Conservation (phyloP, 2,888 invertebrate genomes). For the Amiota minor region DNA sequence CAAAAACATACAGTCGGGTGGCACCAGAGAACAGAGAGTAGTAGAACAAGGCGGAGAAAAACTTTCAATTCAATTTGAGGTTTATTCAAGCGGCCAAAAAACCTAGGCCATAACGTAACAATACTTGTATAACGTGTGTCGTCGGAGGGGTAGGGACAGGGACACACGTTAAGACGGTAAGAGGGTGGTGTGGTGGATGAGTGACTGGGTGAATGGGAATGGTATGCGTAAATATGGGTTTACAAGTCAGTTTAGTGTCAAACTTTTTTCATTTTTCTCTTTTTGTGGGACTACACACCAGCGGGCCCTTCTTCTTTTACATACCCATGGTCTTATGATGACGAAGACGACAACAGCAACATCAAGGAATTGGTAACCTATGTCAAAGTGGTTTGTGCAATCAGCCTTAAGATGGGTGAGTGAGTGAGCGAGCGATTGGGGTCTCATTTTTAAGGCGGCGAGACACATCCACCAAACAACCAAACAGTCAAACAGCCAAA, state of each 20-base stretch:
- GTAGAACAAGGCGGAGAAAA: constrained; percentile 57
- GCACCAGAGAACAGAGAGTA: constrained; percentile 39
- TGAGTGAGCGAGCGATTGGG: not conserved
- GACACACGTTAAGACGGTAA: constrained; percentile 6
- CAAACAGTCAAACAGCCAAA: not conserved
- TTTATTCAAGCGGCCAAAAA: constrained; percentile 50
- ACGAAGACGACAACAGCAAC: not conserved
- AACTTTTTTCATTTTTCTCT: constrained; percentile 53
- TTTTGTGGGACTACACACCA: not conserved
- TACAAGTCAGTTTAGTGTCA: constrained; percentile 69
- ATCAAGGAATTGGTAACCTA: constrained; percentile 18
- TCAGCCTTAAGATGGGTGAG: constrained; percentile 8
- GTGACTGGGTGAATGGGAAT: constrained; percentile 33
- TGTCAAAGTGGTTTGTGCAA: constrained; percentile 22
- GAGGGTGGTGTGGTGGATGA: constrained; percentile 34
- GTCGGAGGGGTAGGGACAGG: too few species aligned
- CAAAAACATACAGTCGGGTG: constrained; percentile 53
- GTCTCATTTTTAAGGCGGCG: too few species aligned
- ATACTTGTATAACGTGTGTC: too few species aligned
- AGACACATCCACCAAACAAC: not conserved
- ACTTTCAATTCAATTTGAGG: constrained; percentile 70
- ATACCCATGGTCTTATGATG: not conserved
- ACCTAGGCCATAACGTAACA: not conserved
- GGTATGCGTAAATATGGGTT: constrained; percentile 61
- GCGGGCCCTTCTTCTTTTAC: not conserved